A percentile compares a stretch with the other conserved stretches of the same genome.
Evolutionary conservation across 2,797 vertebrate species (phyloP).

Genomic region (Microctenopoma stevenorrisi): DNA sequence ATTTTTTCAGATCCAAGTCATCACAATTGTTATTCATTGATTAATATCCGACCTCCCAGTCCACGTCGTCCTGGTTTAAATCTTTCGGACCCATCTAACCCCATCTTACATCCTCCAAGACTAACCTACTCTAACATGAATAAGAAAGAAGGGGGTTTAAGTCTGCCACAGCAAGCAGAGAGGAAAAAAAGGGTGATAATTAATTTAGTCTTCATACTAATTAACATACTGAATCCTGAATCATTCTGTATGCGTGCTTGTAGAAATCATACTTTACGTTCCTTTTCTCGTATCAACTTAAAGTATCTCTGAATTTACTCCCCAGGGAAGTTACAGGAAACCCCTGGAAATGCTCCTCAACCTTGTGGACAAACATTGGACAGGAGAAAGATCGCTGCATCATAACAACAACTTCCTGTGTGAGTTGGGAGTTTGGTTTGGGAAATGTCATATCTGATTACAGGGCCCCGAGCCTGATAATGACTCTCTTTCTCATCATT

Average conservation of each 20-base stretch:
- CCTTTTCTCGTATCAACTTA: slow-evolving; percentile 7
- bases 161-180: slow-evolving; percentile 35
- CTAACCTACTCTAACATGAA: slow-evolving; percentile 62
- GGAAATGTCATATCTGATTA: slow-evolving; percentile 46
- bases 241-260: background rate
- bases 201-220: background rate
- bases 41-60: slow-evolving; percentile 69
- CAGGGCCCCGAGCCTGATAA: slow-evolving; percentile 35
- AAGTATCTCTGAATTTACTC: slow-evolving; percentile 30
- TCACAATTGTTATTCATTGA: slow-evolving; percentile 30
- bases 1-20: slow-evolving; percentile 57
- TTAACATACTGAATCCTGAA: background rate
- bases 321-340: slow-evolving; percentile 78
- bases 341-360: slow-evolving; percentile 84
- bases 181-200: slow-evolving; percentile 66
- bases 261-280: background rate
- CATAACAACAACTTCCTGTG: slow-evolving; percentile 85
- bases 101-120: slow-evolving; percentile 73
- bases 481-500: slow-evolving; percentile 27
- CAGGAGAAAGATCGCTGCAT: slow-evolving; percentile 80
- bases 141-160: slow-evolving; percentile 44
- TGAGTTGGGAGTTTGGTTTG: slow-evolving; percentile 73
- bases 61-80: slow-evolving; percentile 52
- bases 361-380: slow-evolving; percentile 88
- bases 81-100: slow-evolving; percentile 70